Base-by-base conservation (phyloP, 2,113 vertebrate species). In the Stercorarius parasiticus region DNA sequence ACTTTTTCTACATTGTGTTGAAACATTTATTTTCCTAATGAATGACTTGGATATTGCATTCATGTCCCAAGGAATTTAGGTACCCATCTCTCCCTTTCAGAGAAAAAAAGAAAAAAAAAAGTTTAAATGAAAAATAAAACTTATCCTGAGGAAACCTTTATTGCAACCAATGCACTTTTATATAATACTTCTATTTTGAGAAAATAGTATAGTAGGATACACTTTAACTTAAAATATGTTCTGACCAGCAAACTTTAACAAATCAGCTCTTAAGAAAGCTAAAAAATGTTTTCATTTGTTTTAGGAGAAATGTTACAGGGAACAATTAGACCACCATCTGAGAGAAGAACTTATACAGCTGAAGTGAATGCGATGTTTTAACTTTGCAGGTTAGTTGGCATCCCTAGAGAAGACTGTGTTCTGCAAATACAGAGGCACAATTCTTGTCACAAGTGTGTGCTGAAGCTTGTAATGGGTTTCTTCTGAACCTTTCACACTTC, bases 401-500 rank as follows among this genome's bases (percentile, higher is more conserved):
- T 93, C 67, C 95, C 89, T 93, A 49, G 15, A 87, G 90, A 58
- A 97, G 70, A 87, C 40, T 93, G 58, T 95, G 45, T 65, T 96
- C 87, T 91, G 92, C 94, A 92, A 97, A 94, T 95, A 97, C 49
- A 96, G 96, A 97, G 97, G 95, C 95, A 94, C 96, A 97, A 91
- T 96, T 96, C 88, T 90, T 93, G 96, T 97, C 95, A 96, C 94
- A 98, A 98, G 82, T 97, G 97, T 98, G 97, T 98, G 97, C 89
- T 97, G 97, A 97, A 98, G 97, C 97, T 97, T 98, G 96, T 98
- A 98, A 98, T 98, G 97, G 97, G 96, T 98, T 98, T 98, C 95
- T 98, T 98, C 97, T 98, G 97, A 98, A 97, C 88, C 93, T 97
- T 98, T 98, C 97, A 98, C 96, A 98, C 96, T 97, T 98, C 92